Evolutionary conservation across 2,888 invertebrate genomes (phyloP).

Genomic region (Loripinus fragilis): DNA sequence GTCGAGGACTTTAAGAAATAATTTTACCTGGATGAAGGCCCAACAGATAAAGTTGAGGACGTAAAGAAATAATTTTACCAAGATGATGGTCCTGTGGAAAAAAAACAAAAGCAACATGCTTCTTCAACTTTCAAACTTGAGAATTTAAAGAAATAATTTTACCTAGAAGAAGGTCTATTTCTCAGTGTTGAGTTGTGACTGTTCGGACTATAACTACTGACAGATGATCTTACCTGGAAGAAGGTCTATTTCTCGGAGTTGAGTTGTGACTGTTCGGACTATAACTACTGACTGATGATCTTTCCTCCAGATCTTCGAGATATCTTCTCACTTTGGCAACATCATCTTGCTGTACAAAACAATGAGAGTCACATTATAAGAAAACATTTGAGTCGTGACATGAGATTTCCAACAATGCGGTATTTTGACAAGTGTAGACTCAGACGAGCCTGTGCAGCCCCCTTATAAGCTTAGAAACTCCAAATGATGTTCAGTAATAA

Average conservation of each 20-base stretch:
- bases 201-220: constrained; percentile 28
- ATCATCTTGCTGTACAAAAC: constrained; percentile 47
- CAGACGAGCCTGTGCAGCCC: too few species aligned
- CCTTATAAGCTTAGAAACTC: too few species aligned
- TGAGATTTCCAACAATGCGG: too few species aligned
- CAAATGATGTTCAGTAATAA: too few species aligned
- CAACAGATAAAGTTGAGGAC: constrained; percentile 31
- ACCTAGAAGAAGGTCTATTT: constrained; percentile 54
- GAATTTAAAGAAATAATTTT: background rate
- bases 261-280: constrained; percentile 21
- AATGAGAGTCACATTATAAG: too few species aligned
- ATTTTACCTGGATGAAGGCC: constrained; percentile 52
- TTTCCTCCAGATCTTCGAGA: constrained; percentile 49
- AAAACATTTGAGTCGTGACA: too few species aligned
- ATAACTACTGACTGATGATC: constrained; percentile 44
- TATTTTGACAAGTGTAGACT: too few species aligned
- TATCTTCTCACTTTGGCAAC: constrained; percentile 54
- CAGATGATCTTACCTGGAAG: constrained; percentile 49
- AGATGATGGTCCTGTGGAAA: too few species aligned
- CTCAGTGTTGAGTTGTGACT: constrained; percentile 30
- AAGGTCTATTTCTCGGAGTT: constrained; percentile 41
- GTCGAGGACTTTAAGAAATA: too few species aligned
- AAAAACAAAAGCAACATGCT: too few species aligned
- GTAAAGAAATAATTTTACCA: too few species aligned
- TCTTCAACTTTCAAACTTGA: too few species aligned